Evolutionary conservation across 2,797 vertebrate genomes (phyloP).

Genomic region (Rhinophrynus dorsalis): DNA sequence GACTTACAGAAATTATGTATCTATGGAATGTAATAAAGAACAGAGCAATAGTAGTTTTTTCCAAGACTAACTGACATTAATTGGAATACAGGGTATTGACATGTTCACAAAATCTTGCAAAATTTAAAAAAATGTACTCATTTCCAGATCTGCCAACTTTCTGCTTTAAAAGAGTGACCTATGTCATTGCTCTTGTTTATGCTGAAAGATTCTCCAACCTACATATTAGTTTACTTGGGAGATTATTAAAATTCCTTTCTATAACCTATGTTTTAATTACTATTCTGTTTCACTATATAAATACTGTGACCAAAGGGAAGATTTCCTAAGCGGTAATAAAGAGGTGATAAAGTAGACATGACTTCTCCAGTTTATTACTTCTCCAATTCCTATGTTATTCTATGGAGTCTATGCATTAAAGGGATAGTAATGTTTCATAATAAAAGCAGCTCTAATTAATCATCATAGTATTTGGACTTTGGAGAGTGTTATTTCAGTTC

Average conservation of each 20-base stretch:
- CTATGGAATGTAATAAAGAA: too few species aligned
- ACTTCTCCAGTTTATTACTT: too few species aligned
- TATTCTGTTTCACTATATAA: constrained; percentile 18
- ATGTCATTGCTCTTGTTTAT: constrained; percentile 21
- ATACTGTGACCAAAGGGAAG: too few species aligned
- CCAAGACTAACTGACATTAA: background rate
- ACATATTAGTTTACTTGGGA: constrained; percentile 5
- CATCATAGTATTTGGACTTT: too few species aligned
- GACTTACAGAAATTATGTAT: too few species aligned
- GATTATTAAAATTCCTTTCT: constrained; percentile 7
- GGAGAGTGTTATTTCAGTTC: too few species aligned
- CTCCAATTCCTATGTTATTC: too few species aligned
- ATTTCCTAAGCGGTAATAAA: too few species aligned
- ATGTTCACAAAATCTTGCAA: background rate
- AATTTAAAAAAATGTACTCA: background rate
- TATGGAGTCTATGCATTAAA: too few species aligned
- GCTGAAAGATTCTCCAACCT: constrained; percentile 5
- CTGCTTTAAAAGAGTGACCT: constrained; percentile 16
- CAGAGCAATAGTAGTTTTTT: background rate
- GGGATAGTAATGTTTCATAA: too few species aligned
- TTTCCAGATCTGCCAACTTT: constrained; percentile 6
- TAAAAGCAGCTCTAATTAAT: too few species aligned
- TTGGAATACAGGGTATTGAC: background rate
- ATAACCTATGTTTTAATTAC: background rate
- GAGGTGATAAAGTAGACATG: too few species aligned